Percentiles rank a stretch among this genome's conserved stretches.
Conservation (phyloP, 2,113 vertebrate genomes). For the Daubentonia madagascariensis region DNA sequence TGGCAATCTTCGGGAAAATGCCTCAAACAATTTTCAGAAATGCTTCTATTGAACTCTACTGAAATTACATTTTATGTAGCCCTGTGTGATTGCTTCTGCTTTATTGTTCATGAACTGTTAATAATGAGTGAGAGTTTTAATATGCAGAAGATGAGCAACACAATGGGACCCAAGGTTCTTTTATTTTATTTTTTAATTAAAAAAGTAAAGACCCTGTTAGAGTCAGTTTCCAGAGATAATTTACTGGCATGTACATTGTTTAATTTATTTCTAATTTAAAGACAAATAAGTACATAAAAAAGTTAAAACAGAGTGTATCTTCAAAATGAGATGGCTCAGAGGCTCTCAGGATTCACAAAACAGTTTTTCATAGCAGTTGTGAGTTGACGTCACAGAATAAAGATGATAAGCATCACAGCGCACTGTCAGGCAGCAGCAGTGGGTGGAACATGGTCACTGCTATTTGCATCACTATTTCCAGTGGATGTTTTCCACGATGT, state of each 20-base stretch:
- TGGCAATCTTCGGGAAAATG: conserved; percentile 62
- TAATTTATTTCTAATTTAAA: conserved; percentile 68
- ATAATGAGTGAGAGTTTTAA: conserved; percentile 46
- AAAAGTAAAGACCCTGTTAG: conserved; percentile 39
- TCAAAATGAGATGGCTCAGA: conserved; percentile 29
- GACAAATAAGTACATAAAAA: conserved; percentile 22
- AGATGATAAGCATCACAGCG: not conserved
- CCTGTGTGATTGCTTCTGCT: conserved; percentile 70
- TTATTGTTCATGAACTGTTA: conserved; percentile 71
- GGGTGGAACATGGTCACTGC: not conserved
- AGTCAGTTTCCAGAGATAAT: conserved; percentile 47
- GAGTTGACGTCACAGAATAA: not conserved
- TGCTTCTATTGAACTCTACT: conserved; percentile 69
- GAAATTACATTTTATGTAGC: conserved; percentile 75
- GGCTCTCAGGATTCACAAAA: not conserved
- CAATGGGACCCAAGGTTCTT: conserved; percentile 26
- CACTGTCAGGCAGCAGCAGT: not conserved
- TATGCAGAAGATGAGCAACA: conserved; percentile 53
- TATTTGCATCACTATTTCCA: not conserved
- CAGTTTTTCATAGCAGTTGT: not conserved
- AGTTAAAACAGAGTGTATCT: conserved; percentile 30
- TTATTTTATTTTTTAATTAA: conserved; percentile 53
- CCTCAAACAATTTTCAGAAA: conserved; percentile 79
- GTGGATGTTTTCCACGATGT: conserved; percentile 44
- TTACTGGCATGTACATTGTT: conserved; percentile 41